Conservation (phyloP, 2,797 vertebrate genomes). For the Catamblyrhynchus diadema region DNA sequence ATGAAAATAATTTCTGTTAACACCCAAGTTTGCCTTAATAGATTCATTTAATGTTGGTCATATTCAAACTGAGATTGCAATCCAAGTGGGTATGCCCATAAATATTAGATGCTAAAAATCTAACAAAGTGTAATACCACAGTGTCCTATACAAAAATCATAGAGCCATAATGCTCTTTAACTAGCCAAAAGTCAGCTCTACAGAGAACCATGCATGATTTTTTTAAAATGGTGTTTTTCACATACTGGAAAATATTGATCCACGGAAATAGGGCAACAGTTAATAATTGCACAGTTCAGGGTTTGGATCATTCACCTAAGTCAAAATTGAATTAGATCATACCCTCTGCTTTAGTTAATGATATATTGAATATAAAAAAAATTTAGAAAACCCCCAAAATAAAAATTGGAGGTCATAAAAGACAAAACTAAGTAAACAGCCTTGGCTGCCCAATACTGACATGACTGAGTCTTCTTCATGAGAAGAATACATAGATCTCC, state of each 20-base stretch:
- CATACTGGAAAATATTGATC: background rate
- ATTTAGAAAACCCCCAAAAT: rapidly evolving
- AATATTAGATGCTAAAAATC: background rate
- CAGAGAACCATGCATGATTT: background rate
- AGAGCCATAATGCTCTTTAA: background rate
- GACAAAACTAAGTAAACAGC: background rate
- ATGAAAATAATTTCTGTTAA: background rate
- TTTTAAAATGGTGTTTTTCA: background rate
- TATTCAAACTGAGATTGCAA: background rate
- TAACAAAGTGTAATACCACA: background rate
- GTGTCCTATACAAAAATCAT: background rate
- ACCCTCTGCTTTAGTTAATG: background rate
- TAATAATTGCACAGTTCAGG: background rate
- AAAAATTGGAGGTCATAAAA: background rate
- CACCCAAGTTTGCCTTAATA: background rate
- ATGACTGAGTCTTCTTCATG: background rate
- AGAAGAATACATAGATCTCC: background rate
- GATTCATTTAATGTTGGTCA: background rate
- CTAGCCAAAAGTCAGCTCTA: background rate
- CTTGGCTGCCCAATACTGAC: background rate
- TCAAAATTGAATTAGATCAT: background rate
- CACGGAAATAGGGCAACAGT: background rate
- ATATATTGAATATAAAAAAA: background rate
- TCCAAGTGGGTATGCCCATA: background rate
- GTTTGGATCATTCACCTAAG: background rate